Evolutionary conservation across 2,113 vertebrate genomes (phyloP).

Genomic region (Maccullochella peelii): DNA sequence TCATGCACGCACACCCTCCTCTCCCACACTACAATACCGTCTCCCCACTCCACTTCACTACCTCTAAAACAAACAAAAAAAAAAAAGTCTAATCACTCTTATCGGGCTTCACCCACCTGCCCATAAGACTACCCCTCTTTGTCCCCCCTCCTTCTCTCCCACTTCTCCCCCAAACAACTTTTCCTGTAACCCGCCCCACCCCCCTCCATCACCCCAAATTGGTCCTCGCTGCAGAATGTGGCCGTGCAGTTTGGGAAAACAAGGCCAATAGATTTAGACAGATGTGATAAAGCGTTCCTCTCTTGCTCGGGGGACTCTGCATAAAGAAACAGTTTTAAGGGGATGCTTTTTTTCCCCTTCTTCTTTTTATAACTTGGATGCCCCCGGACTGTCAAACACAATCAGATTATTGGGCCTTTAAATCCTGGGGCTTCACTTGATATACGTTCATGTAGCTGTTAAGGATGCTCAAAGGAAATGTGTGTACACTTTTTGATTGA

Average conservation of each 20-base stretch:
- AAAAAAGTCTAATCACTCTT: slow-evolving; percentile 61
- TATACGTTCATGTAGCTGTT: slow-evolving; percentile 23
- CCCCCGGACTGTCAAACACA: slow-evolving; percentile 65
- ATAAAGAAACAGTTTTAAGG: slow-evolving; percentile 74
- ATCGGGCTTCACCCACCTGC: slow-evolving; percentile 71
- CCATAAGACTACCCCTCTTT: slow-evolving; percentile 28
- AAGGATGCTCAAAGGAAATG: slow-evolving; percentile 33
- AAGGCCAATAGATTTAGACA: slow-evolving; percentile 73
- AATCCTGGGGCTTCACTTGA: slow-evolving; percentile 43
- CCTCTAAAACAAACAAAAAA: slow-evolving; percentile 60
- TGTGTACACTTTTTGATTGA: slow-evolving; percentile 1
- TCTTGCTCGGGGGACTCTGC: slow-evolving; percentile 65
- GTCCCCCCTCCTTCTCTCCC: background rate
- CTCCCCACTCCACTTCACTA: slow-evolving; percentile 8
- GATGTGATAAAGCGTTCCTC: slow-evolving; percentile 73
- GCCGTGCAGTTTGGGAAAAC: slow-evolving; percentile 56
- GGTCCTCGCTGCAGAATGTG: slow-evolving; percentile 60
- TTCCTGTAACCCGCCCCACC: slow-evolving; percentile 11
- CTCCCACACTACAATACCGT: slow-evolving; percentile 23
- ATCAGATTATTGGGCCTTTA: slow-evolving; percentile 62
- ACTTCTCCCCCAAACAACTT: slow-evolving; percentile 32
- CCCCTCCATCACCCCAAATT: slow-evolving; percentile 56
- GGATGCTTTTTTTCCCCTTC: slow-evolving; percentile 35
- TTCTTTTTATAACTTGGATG: slow-evolving; percentile 71
- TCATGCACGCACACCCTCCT: slow-evolving; percentile 46